Percentiles rank a stretch among this genome's conserved stretches.
phyloP scores from a whole-genome alignment of 2,797 vertebrate genomes.

The Danio jaintianensis region DNA sequence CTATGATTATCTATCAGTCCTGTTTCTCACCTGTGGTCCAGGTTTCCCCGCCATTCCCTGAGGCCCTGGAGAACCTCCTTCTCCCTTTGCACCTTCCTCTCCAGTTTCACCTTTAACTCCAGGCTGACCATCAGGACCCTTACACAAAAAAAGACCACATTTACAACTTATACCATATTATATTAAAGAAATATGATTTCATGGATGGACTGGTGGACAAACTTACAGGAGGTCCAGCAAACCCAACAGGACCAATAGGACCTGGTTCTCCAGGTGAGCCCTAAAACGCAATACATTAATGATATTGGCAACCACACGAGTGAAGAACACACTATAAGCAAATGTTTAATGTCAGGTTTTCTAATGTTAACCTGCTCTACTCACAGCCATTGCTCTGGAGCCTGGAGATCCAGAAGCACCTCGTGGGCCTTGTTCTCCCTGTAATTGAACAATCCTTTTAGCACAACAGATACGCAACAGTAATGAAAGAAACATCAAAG shows the following conservation, averaged over 20 bases:
- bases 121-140: constrained; percentile 94
- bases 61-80: constrained; percentile 88
- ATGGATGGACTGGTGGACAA: too few species aligned
- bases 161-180: background rate
- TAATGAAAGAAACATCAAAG: background rate
- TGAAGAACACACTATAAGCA: background rate
- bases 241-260: constrained; percentile 89
- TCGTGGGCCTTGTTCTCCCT: constrained; percentile 92
- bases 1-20: background rate
- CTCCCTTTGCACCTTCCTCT: constrained; percentile 90
- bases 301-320: background rate
- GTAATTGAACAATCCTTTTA: constrained; percentile 53
- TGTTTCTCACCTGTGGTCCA: constrained; percentile 83
- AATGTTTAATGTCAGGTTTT: background rate
- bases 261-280: constrained; percentile 91
- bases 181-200: background rate
- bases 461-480: background rate
- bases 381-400: constrained; percentile 90
- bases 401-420: constrained; percentile 91
- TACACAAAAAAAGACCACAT: background rate
- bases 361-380: constrained; percentile 61
- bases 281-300: constrained; percentile 69
- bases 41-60: constrained; percentile 90
- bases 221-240: constrained; percentile 90
- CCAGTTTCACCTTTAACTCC: constrained; percentile 94